Evolutionary conservation across 2,797 vertebrate species (phyloP), one percentile per base, ranked within the genome.

Genomic region (Luscinia luscinia): DNA sequence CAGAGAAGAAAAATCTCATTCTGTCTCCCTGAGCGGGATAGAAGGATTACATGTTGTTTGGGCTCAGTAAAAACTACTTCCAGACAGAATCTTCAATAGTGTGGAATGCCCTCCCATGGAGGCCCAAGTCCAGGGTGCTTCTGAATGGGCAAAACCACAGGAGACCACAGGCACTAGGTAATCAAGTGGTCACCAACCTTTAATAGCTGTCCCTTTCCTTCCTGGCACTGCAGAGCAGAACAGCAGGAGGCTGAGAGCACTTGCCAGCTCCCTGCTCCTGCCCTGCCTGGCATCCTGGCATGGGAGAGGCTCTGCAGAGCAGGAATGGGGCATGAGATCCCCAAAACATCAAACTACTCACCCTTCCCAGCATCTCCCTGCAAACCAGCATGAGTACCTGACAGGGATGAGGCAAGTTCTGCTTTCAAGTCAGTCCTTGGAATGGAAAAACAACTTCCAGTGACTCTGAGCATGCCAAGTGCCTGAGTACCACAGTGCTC

Each of bases 191-290:
- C 63, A 46, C 51, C 28, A 81, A 4, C 9, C 7, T 86, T 52
- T 30, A 82, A 32, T 19, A 48, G 2, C 11, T 22, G 46, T 30
- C 8, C 41, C 58, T 9, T 38, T 45, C 28, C 61, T 45, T 30
- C 12, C 1, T 3, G n/a, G 58, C 41, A 15, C 41, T 28, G 48
- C 43, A 55, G 24, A 43, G 41, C 43, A 52, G 23, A 75, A 54
- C 11, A 72, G 55, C 26, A 21, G 0, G 0, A 40, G 48, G 59
- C 51, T 54, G 9, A 41, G 11, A 61, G 48, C 45, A 9, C 4
- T 9, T 15, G 6, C 19, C 6, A 6, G 52, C 36, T 78, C n/a
- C 51, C 38, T 6, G 11, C 32, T 90, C 64, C 86, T 81, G 69
- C 46, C 43, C 43, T 55, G n/a, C 9, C 64, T 55, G 41, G 17